Conservation (phyloP, 2,888 invertebrate genomes). For the Leptinotarsa haldemani region DNA sequence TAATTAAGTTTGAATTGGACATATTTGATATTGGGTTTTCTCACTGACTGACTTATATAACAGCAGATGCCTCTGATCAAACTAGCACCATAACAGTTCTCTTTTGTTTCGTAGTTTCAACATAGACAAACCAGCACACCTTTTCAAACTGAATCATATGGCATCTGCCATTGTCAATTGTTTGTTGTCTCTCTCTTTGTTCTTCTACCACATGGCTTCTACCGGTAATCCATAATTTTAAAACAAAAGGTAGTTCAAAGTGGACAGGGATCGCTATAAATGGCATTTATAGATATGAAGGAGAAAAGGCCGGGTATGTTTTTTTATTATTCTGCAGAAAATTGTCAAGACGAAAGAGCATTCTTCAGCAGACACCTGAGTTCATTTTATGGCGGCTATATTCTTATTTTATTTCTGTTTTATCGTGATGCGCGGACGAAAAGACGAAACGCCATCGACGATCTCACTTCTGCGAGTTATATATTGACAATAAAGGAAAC, state of each 20-base stretch:
- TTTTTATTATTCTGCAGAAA: constrained; percentile 50
- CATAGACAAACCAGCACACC: too few relatives aligned
- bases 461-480: constrained; percentile 48
- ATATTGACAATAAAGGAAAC: constrained; percentile 60
- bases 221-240: too few relatives aligned
- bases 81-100: too few relatives aligned
- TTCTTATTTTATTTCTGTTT: constrained; percentile 60
- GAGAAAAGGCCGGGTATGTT: constrained; percentile 40
- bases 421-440: constrained; percentile 54
- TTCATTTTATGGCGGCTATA: constrained; percentile 59
- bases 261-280: constrained; percentile 22
- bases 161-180: too few relatives aligned
- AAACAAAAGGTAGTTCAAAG: neutral
- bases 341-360: constrained; percentile 43
- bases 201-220: too few relatives aligned
- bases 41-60: too few relatives aligned
- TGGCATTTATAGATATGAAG: constrained; percentile 21
- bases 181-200: too few relatives aligned
- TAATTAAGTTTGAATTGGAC: too few relatives aligned
- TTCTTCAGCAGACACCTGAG: constrained; percentile 59
- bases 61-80: too few relatives aligned
- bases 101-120: too few relatives aligned
- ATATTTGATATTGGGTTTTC: too few relatives aligned
- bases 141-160: too few relatives aligned
- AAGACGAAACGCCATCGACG: constrained; percentile 45